phyloP scores from a whole-genome alignment of 23 tunicate genomes.

The Aplidium turbinatum region DNA sequence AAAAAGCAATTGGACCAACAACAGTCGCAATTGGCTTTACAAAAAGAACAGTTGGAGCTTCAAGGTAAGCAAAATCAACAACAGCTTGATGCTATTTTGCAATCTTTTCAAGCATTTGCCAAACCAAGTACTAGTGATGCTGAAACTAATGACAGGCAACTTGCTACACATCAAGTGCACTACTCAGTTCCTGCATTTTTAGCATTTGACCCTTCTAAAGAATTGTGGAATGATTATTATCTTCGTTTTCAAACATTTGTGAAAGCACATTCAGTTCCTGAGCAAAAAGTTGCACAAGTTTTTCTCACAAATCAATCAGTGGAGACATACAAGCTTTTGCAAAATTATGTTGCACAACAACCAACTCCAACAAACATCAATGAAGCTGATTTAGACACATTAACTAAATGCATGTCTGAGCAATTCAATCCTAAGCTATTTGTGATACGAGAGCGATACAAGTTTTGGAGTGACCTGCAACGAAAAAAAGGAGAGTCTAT shows the following conservation, averaged over 20 bases:
- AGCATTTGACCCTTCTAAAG: slow-evolving; percentile 31
- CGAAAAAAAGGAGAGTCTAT: slow-evolving; percentile 33
- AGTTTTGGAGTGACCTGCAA: slow-evolving; percentile 45
- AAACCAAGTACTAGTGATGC: no score
- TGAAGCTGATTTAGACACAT: slow-evolving; percentile 1
- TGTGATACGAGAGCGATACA: slow-evolving; percentile 36
- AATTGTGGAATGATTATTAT: slow-evolving; percentile 33
- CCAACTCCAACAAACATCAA: slow-evolving; percentile 10
- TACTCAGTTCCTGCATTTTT: slow-evolving; percentile 11
- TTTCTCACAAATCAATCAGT: slow-evolving; percentile 31
- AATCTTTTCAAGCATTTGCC: neutral
- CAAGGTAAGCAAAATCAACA: slow-evolving; percentile 3
- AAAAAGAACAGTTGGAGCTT: neutral
- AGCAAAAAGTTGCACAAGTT: slow-evolving; percentile 17
- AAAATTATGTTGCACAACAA: slow-evolving; percentile 6
- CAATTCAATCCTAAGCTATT: slow-evolving; percentile 44
- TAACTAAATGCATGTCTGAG: slow-evolving; percentile 19
- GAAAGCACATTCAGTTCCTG: slow-evolving; percentile 32
- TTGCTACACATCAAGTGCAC: neutral
- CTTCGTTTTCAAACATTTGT: slow-evolving; percentile 24
- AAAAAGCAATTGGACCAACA: slow-evolving; percentile 5
- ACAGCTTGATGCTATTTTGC: neutral
- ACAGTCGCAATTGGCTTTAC: neutral
- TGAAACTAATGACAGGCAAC: no score
- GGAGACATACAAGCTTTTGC: slow-evolving; percentile 3